These are phyloP conservation scores for Apogon hyalosoma DNA, from an alignment of 2,797 vertebrate genomes.

Conservation along the genomic window DNA sequence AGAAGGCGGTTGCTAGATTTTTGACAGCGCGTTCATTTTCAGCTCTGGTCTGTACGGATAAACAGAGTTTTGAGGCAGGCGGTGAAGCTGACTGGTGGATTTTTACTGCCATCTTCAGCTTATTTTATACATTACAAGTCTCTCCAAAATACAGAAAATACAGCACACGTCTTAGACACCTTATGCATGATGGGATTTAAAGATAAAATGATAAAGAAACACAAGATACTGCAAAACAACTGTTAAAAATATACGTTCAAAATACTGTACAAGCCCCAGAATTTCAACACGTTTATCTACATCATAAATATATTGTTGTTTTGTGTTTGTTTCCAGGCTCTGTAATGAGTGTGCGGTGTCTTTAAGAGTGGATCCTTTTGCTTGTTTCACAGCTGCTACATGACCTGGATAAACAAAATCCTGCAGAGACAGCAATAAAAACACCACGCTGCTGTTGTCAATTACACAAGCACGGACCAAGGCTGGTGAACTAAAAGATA, in stretches of 20 bases:
- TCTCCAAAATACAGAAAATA: background rate
- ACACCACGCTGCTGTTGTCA: constrained; percentile 14
- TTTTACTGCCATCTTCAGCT: constrained; percentile 71
- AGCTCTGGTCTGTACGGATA: constrained; percentile 21
- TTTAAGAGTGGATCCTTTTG: constrained; percentile 31
- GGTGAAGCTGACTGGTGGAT: constrained; percentile 50
- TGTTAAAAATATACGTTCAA: background rate
- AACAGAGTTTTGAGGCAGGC: constrained; percentile 17
- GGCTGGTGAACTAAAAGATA: background rate
- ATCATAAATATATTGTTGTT: background rate
- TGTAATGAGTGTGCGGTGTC: constrained; percentile 16
- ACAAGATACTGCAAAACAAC: background rate
- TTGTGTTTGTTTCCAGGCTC: background rate
- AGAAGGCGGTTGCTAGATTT: too few species aligned
- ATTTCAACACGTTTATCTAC: background rate
- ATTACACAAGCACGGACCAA: background rate
- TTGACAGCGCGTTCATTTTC: too few species aligned
- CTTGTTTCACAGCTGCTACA: constrained; percentile 54
- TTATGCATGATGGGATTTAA: too few species aligned
- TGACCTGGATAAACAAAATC: constrained; percentile 68
- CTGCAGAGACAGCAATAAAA: constrained; percentile 36
- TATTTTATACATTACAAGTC: constrained; percentile 23
- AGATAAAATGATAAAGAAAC: background rate
- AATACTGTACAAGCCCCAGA: background rate
- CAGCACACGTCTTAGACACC: background rate